Conservation (phyloP, 2,888 invertebrate genomes). For the Mimas tiliae region DNA sequence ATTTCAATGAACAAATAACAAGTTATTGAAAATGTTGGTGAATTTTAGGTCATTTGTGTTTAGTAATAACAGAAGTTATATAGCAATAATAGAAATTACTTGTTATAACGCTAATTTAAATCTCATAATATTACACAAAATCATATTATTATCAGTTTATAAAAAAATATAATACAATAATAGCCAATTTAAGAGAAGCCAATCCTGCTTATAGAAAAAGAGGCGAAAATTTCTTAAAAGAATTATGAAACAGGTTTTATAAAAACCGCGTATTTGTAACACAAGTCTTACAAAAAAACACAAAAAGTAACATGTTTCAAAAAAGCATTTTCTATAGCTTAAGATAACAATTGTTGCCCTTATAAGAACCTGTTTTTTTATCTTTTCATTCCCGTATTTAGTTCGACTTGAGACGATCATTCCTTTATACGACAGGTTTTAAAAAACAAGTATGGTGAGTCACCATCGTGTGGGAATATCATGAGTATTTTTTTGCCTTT, state of each 20-base stretch:
- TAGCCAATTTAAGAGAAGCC: too few relatives aligned
- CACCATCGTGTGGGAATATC: constrained; percentile 55
- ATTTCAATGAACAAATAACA: too few relatives aligned
- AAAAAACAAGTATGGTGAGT: constrained; percentile 36
- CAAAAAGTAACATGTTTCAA: constrained; percentile 9
- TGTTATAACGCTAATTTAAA: too few relatives aligned
- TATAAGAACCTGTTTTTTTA: constrained; percentile 44
- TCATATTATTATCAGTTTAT: too few relatives aligned
- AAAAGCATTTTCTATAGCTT: constrained; percentile 19
- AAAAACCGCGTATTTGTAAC: neutral
- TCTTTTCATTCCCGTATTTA: constrained; percentile 41
- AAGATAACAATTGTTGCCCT: constrained; percentile 27
- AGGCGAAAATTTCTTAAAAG: too few relatives aligned
- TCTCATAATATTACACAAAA: too few relatives aligned
- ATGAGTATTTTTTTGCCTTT: constrained; percentile 47
- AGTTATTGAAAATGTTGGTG: too few relatives aligned
- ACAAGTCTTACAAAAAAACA: neutral
- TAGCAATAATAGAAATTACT: too few relatives aligned
- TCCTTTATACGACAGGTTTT: constrained; percentile 60
- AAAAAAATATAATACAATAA: too few relatives aligned
- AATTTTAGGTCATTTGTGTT: too few relatives aligned
- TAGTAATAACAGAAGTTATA: too few relatives aligned
- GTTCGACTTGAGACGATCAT: constrained; percentile 47
- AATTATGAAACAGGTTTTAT: neutral
- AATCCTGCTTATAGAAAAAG: too few relatives aligned